Conservation (phyloP, 2,113 vertebrate genomes). For the Cyprinodon tularosa region DNA sequence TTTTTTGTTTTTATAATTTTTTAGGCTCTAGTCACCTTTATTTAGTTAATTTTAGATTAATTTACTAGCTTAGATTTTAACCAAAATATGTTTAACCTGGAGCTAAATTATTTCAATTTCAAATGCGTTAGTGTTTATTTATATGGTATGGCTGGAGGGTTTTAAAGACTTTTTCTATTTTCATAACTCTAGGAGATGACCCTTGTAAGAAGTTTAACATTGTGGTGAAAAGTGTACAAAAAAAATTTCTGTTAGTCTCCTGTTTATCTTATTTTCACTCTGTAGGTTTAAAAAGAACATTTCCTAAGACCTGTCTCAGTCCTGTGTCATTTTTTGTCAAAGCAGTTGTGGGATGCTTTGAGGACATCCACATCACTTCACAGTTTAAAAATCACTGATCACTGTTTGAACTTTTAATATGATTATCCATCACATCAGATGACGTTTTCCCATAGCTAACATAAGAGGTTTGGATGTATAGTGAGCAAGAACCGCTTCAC, state of each 20-base stretch:
- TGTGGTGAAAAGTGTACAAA: background rate
- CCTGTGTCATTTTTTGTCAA: constrained; percentile 36
- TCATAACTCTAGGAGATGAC: too few species aligned
- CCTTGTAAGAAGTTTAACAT: background rate
- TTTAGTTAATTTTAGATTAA: too few species aligned
- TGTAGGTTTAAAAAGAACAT: constrained; percentile 17
- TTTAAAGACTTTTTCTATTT: too few species aligned
- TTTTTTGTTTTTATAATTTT: too few species aligned
- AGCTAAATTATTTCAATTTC: too few species aligned
- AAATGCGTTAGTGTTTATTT: too few species aligned
- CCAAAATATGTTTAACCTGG: too few species aligned
- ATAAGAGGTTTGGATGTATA: constrained; percentile 67
- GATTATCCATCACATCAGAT: constrained; percentile 51
- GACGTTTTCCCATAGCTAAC: constrained; percentile 59
- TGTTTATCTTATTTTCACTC: constrained; percentile 1
- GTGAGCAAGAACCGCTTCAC: constrained; percentile 41
- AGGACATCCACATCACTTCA: constrained; percentile 42
- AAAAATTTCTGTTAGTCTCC: constrained; percentile 13
- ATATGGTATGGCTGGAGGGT: too few species aligned
- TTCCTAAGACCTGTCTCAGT: constrained; percentile 41
- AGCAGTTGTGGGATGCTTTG: background rate
- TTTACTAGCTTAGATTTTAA: too few species aligned
- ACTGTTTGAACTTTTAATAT: constrained; percentile 70
- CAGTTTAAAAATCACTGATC: constrained; percentile 27
- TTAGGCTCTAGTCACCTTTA: too few species aligned